A percentile compares a stretch with the other conserved stretches of the same genome.
Conservation (phyloP, 2,888 invertebrate species). For the Lithophane semibrunnea region DNA sequence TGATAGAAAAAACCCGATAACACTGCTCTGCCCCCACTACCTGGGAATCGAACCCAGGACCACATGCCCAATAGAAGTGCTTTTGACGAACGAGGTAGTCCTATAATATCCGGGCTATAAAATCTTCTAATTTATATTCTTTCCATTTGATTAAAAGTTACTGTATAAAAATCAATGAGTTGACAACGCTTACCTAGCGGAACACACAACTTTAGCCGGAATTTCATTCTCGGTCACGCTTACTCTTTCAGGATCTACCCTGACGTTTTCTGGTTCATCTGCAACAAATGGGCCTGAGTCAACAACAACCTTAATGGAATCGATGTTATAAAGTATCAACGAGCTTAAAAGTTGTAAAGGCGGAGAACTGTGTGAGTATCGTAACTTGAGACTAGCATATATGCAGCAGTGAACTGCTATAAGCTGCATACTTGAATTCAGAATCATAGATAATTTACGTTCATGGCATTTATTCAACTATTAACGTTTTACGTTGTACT, state of each 20-base stretch:
- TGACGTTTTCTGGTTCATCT: slow-evolving; percentile 95
- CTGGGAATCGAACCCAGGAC: no score
- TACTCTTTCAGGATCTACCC: slow-evolving; percentile 90
- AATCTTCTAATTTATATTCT: not conserved
- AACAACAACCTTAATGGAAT: not conserved
- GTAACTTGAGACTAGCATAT: not conserved
- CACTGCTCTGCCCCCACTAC: not conserved
- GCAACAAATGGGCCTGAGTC: slow-evolving; percentile 44
- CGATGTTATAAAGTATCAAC: not conserved
- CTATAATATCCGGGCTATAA: not conserved
- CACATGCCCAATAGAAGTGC: not conserved
- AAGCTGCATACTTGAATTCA: not conserved
- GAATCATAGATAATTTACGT: not conserved
- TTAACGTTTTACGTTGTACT: no score
- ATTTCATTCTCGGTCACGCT: slow-evolving; percentile 86
- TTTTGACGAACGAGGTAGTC: not conserved
- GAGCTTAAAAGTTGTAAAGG: not conserved
- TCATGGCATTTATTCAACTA: no score
- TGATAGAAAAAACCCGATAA: not conserved
- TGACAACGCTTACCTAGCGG: slow-evolving; percentile 79
- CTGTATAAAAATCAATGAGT: not conserved
- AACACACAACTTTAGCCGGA: slow-evolving; percentile 85
- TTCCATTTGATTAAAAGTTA: not conserved
- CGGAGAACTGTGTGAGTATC: no score
- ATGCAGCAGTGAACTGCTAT: not conserved